Conservation (phyloP, 1,140 invertebrate species). For the Luehdorfia chinensis region DNA sequence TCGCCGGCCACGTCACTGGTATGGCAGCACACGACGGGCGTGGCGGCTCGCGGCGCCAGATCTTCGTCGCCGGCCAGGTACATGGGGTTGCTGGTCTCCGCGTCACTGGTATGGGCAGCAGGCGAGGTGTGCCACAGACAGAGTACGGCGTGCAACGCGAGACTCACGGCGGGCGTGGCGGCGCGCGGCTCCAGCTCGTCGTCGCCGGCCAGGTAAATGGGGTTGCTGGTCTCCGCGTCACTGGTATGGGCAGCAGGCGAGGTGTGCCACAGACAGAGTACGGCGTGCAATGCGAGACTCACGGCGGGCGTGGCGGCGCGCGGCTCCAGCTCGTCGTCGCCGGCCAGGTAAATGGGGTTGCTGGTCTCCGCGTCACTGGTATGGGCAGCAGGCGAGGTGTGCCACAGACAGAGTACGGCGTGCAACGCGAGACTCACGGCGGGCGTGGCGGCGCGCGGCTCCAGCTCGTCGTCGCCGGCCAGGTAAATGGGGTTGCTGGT, state of each 20-base stretch:
- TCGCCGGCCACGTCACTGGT: too few species aligned
- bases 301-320: constrained; percentile 72
- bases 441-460: constrained; percentile 76
- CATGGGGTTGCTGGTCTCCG: constrained; percentile 91
- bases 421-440: too few species aligned
- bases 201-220: constrained; percentile 87
- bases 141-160: too few species aligned
- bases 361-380: constrained; percentile 89
- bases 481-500: constrained; percentile 92
- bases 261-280: too few species aligned
- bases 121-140: too few species aligned
- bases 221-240: constrained; percentile 90
- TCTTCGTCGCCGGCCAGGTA: constrained; percentile 85
- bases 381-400: too few species aligned
- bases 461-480: constrained; percentile 80
- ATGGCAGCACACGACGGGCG: too few species aligned
- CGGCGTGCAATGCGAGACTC: too few species aligned
- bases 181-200: constrained; percentile 80
- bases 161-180: constrained; percentile 55
- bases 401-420: too few species aligned
- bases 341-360: constrained; percentile 90
- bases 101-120: too few species aligned
- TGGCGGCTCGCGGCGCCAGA: constrained; percentile 75
- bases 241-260: too few species aligned
- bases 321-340: constrained; percentile 80